A percentile compares a stretch with the other conserved stretches of the same genome.
Conservation (phyloP, 1,140 invertebrate species). For the Drosophila oshimai region DNA sequence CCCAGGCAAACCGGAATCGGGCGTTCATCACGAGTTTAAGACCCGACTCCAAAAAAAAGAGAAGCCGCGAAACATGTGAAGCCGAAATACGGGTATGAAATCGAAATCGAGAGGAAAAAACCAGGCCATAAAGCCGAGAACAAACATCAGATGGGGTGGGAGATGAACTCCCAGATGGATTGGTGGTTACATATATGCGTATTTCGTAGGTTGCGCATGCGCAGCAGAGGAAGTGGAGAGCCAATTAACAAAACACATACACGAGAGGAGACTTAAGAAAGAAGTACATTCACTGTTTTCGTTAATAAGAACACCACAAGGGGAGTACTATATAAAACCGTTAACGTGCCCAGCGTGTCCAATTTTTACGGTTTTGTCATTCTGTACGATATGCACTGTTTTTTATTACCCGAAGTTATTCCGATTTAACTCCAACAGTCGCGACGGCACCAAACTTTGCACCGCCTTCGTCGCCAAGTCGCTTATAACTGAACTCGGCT, state of each 20-base stretch:
- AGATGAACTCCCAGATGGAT: background rate
- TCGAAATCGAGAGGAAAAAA: slow-evolving; percentile 67
- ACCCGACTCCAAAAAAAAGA: slow-evolving; percentile 17
- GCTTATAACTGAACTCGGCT: slow-evolving; percentile 17
- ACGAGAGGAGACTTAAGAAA: slow-evolving; percentile 2
- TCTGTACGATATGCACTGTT: slow-evolving; percentile 2
- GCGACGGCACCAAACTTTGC: slow-evolving; percentile 4
- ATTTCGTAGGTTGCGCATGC: slow-evolving; percentile 45
- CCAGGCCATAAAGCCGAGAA: slow-evolving; percentile 38
- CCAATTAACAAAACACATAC: slow-evolving; percentile 44
- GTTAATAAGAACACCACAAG: background rate
- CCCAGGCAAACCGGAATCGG: slow-evolving; percentile 61
- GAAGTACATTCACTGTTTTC: slow-evolving; percentile 23
- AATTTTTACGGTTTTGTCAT: background rate
- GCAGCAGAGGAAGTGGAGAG: slow-evolving; percentile 36
- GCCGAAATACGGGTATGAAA: slow-evolving; percentile 27
- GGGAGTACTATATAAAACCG: background rate
- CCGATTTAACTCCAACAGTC: background rate
- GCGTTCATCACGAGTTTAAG: slow-evolving; percentile 52
- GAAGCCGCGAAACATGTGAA: slow-evolving; percentile 49
- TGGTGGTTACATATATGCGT: background rate
- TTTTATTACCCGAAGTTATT: slow-evolving; percentile 18
- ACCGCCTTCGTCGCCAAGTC: slow-evolving; percentile 23
- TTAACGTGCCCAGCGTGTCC: background rate
- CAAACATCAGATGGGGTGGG: background rate